A percentile compares a stretch with the other conserved stretches of the same genome.
Evolutionary conservation across 2,113 vertebrate genomes (phyloP).

Genomic region (Mobula hypostoma): DNA sequence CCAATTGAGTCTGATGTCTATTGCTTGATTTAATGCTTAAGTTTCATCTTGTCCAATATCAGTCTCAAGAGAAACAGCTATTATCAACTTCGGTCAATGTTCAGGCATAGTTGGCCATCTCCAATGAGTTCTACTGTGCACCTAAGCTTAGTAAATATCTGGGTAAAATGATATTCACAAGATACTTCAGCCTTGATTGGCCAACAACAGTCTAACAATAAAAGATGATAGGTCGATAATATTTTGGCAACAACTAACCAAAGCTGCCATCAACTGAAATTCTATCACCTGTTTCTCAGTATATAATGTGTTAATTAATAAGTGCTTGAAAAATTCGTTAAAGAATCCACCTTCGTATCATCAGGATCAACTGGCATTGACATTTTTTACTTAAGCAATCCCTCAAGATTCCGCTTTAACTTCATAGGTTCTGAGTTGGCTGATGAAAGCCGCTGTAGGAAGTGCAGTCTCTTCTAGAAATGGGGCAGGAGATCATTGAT

Average conservation of each 20-base stretch:
- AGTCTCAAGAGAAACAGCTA: not conserved
- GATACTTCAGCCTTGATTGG: not conserved
- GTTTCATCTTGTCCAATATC: not conserved
- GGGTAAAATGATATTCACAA: not conserved
- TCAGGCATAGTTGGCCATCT: not conserved
- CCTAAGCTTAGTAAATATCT: not conserved
- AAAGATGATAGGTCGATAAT: not conserved
- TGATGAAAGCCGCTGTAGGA: too few relatives aligned
- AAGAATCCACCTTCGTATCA: not conserved
- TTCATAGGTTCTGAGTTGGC: too few relatives aligned
- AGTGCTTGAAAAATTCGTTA: not conserved
- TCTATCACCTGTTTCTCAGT: not conserved
- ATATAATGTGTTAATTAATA: not conserved
- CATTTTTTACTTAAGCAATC: not conserved
- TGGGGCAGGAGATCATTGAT: too few relatives aligned
- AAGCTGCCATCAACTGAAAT: not conserved
- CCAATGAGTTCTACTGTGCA: not conserved
- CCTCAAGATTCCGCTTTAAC: too few relatives aligned
- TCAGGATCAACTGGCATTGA: not conserved
- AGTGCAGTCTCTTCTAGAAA: too few relatives aligned
- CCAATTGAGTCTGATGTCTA: not conserved
- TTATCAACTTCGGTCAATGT: too few relatives aligned
- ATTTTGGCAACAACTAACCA: not conserved
- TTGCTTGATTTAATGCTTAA: not conserved
- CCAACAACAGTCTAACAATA: not conserved